Evolutionary conservation across 2,888 invertebrate species (phyloP).

Genomic region (Parochlus steinenii): DNA sequence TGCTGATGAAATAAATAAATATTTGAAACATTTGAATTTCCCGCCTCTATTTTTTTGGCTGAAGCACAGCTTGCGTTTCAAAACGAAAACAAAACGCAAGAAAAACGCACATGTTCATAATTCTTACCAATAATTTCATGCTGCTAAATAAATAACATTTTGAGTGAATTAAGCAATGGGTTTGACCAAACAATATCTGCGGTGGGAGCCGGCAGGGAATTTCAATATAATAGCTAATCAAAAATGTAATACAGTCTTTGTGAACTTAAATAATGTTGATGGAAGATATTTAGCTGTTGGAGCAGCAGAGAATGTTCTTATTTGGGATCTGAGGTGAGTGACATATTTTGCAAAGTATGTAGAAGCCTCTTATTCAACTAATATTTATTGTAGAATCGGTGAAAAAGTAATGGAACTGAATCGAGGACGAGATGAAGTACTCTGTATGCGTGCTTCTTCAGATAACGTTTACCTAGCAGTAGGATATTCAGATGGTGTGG

Average conservation of each 20-base stretch:
- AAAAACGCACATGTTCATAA: too few relatives aligned
- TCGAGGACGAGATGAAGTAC: conserved; percentile 68
- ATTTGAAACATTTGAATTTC: too few relatives aligned
- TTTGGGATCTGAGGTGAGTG: conserved; percentile 86
- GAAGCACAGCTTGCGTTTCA: too few relatives aligned
- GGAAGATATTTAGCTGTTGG: conserved; percentile 81
- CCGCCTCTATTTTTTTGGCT: too few relatives aligned
- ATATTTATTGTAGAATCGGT: conserved; percentile 22
- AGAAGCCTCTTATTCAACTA: conserved; percentile 5
- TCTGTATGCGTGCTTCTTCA: conserved; percentile 56
- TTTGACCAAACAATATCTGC: conserved; percentile 84
- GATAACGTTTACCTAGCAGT: conserved; percentile 68
- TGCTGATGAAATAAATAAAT: too few relatives aligned
- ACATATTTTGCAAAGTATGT: conserved; percentile 12
- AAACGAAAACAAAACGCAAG: too few relatives aligned
- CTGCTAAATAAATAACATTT: too few relatives aligned
- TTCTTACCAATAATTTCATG: too few relatives aligned
- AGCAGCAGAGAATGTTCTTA: conserved; percentile 80
- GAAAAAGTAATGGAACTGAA: conserved; percentile 55
- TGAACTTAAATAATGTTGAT: conserved; percentile 57
- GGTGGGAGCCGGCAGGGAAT: conserved; percentile 65
- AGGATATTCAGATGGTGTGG: conserved; percentile 79
- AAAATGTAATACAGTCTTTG: conserved; percentile 63
- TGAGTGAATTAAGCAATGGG: conserved; percentile 43
- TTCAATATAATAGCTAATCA: conserved; percentile 76